phyloP scores from a whole-genome alignment of 2,113 vertebrate species.

The Emydocephalus ijimae region DNA sequence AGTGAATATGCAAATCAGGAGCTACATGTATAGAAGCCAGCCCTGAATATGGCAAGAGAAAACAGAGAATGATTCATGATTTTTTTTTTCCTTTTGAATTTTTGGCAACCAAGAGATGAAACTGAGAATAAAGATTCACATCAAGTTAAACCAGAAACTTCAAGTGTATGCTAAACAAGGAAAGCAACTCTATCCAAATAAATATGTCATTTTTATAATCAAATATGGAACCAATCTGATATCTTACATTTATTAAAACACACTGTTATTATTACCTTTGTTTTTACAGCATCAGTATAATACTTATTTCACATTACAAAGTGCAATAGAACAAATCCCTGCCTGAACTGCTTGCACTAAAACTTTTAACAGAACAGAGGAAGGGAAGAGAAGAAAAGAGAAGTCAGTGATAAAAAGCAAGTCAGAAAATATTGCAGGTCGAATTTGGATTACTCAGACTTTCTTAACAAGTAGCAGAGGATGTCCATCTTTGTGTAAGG shows the following conservation, averaged over 20 bases:
- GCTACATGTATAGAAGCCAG: neutral
- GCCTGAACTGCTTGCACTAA: neutral
- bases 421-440: neutral
- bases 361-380: neutral
- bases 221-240: neutral
- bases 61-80: neutral
- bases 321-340: neutral
- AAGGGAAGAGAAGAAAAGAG: neutral
- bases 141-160: neutral
- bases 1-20: neutral
- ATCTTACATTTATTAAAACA: neutral
- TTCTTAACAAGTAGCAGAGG: neutral
- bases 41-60: neutral
- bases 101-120: neutral
- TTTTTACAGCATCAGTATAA: neutral
- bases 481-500: neutral
- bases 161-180: neutral
- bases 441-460: neutral
- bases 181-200: neutral
- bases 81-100: neutral
- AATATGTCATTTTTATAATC: neutral
- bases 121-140: neutral
- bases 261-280: neutral
- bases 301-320: neutral
- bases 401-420: neutral